A percentile compares a stretch with the other conserved stretches of the same genome.
These are phyloP conservation scores for Tiaroga cobitis DNA, from an alignment of 2,797 vertebrate species.

Conservation along the genomic window DNA sequence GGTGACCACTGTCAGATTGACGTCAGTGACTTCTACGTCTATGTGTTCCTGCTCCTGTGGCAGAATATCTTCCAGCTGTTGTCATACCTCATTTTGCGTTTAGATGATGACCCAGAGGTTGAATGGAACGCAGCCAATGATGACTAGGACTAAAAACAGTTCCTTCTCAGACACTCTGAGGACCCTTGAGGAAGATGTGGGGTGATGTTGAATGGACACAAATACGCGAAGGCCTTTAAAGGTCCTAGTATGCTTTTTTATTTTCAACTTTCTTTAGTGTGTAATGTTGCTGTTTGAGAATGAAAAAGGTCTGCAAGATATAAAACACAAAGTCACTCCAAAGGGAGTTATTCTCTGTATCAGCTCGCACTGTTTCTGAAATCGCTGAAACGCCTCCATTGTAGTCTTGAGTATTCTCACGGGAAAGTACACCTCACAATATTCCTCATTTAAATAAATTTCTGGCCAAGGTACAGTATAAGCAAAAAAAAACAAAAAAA, in stretches of 20 bases:
- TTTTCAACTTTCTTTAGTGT: too few species aligned
- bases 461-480: background rate
- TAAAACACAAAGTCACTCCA: background rate
- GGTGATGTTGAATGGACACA: background rate
- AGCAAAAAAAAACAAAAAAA: background rate
- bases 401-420: background rate
- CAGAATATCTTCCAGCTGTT: slow-evolving; percentile 94
- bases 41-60: slow-evolving; percentile 88
- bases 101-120: slow-evolving; percentile 88
- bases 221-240: background rate
- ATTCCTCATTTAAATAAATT: background rate
- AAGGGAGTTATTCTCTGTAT: background rate
- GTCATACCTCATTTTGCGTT: slow-evolving; percentile 87
- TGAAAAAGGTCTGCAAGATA: background rate
- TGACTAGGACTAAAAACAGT: slow-evolving; percentile 32
- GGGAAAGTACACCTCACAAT: background rate
- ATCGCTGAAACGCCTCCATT: background rate
- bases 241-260: background rate
- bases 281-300: background rate
- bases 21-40: slow-evolving; percentile 89
- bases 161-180: background rate
- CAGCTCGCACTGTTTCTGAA: background rate
- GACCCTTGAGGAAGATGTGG: background rate
- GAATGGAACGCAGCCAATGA: slow-evolving; percentile 85
- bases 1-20: slow-evolving; percentile 88